These are phyloP conservation scores for Lasioglossum figueresi DNA, from an alignment of 2,888 invertebrate genomes.

Conservation along the genomic window DNA sequence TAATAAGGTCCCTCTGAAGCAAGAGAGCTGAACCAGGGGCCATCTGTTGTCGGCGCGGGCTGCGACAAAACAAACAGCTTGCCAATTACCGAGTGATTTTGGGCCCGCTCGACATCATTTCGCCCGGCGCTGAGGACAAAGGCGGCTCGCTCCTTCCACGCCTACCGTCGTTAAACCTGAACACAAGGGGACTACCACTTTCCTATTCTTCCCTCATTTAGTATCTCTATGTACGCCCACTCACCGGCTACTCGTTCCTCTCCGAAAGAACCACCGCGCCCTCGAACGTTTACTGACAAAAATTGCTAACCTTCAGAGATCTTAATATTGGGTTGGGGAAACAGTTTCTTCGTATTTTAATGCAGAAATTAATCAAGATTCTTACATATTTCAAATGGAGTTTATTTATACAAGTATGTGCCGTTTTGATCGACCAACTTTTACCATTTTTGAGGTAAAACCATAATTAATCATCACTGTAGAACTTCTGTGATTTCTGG, in stretches of 20 bases:
- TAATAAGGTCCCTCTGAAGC: slow-evolving; percentile 58
- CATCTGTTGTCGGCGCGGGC: slow-evolving; percentile 77
- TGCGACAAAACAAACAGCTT: slow-evolving; percentile 82
- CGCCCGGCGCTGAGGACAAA: slow-evolving; percentile 75
- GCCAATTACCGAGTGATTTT: slow-evolving; percentile 80
- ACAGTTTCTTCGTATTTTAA: too few relatives aligned
- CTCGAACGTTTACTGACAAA: neutral
- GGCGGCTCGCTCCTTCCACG: slow-evolving; percentile 71
- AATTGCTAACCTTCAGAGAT: neutral
- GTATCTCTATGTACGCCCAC: slow-evolving; percentile 74
- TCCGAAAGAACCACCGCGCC: slow-evolving; percentile 27
- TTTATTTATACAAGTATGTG: too few relatives aligned
- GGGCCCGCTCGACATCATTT: slow-evolving; percentile 76
- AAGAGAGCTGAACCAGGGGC: slow-evolving; percentile 51
- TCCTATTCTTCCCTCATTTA: slow-evolving; percentile 64
- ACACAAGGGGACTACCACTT: slow-evolving; percentile 58
- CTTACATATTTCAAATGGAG: too few relatives aligned
- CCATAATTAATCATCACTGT: too few relatives aligned
- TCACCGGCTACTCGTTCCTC: slow-evolving; percentile 37
- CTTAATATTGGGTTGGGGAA: too few relatives aligned
- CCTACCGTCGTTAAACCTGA: slow-evolving; percentile 70
- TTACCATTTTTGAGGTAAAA: too few relatives aligned
- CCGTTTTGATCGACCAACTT: too few relatives aligned
- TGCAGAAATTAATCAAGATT: too few relatives aligned
- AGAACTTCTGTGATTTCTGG: too few relatives aligned